Percentiles rank a stretch among this genome's conserved stretches.
phyloP scores from a whole-genome alignment of 2,888 invertebrate species.

The Stramonita haemastoma region DNA sequence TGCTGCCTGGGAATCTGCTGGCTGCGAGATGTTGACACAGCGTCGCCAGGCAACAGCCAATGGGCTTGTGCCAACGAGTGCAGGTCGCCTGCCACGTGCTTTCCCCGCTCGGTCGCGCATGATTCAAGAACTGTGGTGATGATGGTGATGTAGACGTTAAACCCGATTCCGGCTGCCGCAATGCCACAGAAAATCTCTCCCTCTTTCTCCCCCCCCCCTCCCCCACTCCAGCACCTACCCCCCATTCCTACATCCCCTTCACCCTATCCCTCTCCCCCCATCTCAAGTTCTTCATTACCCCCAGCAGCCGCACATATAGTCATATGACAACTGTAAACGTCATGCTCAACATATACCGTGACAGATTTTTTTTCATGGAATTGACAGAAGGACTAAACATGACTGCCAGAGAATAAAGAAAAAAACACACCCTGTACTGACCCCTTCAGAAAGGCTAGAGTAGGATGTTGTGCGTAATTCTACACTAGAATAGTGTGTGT shows the following conservation, averaged over 20 bases:
- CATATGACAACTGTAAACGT: too few species aligned
- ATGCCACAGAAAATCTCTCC: background rate
- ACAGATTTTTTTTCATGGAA: too few species aligned
- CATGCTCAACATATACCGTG: too few species aligned
- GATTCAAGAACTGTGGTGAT: conserved; percentile 16
- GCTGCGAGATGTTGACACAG: conserved; percentile 57
- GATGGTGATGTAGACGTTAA: conserved; percentile 4
- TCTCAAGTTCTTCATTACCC: background rate
- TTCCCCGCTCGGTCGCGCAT: background rate
- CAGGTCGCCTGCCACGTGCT: conserved; percentile 40
- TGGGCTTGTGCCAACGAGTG: conserved; percentile 60
- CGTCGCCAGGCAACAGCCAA: conserved; percentile 67
- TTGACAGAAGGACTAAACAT: too few species aligned
- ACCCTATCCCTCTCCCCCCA: too few species aligned
- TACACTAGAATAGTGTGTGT: background rate
- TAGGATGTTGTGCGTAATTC: too few species aligned
- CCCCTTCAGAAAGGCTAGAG: too few species aligned
- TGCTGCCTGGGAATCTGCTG: background rate
- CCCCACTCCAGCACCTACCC: too few species aligned
- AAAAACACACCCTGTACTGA: too few species aligned
- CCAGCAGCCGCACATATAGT: background rate
- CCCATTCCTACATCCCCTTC: too few species aligned
- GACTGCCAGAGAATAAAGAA: too few species aligned
- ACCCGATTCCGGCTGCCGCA: too few species aligned
- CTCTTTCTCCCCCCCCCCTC: background rate